These are phyloP conservation scores for Maniola hyperantus DNA, from an alignment of 2,888 invertebrate genomes.

Conservation along the genomic window DNA sequence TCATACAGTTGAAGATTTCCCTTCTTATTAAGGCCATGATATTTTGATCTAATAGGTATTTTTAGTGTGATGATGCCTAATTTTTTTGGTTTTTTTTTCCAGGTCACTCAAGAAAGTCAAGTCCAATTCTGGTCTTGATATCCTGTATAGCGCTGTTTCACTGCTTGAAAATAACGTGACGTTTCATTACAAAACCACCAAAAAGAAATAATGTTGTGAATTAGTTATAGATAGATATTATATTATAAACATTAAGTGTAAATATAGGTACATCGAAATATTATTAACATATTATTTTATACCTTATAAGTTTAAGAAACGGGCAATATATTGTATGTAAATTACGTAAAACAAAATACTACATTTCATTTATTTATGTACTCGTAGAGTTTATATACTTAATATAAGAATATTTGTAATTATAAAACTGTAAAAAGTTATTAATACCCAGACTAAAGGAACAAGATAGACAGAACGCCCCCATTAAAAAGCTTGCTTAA, in stretches of 20 bases:
- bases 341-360: background rate
- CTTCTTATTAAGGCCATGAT: too few relatives aligned
- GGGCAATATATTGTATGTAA: background rate
- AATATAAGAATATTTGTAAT: too few relatives aligned
- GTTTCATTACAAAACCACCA: slow-evolving; percentile 9
- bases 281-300: background rate
- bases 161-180: slow-evolving; percentile 50
- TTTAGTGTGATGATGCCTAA: background rate
- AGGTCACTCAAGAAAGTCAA: slow-evolving; percentile 40
- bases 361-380: background rate
- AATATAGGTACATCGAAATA: slow-evolving; percentile 12
- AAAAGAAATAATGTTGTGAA: background rate
- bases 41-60: too few relatives aligned
- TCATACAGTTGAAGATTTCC: too few relatives aligned
- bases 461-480: background rate
- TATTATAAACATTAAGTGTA: background rate
- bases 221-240: slow-evolving; percentile 1
- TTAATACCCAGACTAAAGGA: background rate
- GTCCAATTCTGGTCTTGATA: slow-evolving; percentile 38
- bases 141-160: slow-evolving; percentile 36
- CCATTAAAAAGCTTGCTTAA: background rate
- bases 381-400: background rate
- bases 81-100: slow-evolving; percentile 34
- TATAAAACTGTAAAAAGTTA: too few relatives aligned
- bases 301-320: background rate